Evolutionary conservation across 1,140 invertebrate species (phyloP).

Genomic region (Lethocerus indicus): DNA sequence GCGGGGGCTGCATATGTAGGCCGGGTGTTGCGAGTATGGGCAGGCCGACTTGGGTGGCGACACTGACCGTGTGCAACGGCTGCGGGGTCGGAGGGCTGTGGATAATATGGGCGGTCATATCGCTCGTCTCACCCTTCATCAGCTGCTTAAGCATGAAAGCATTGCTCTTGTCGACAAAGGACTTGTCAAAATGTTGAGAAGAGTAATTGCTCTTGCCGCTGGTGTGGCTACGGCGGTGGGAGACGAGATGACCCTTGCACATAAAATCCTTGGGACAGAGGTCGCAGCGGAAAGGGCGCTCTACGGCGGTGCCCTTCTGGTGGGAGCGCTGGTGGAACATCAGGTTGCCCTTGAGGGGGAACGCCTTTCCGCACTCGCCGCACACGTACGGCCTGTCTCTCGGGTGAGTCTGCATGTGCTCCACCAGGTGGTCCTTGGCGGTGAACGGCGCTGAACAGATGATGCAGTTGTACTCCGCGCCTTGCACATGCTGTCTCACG

Average conservation of each 20-base stretch:
- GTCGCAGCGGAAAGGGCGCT: conserved; percentile 86
- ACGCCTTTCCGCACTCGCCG: conserved; percentile 21
- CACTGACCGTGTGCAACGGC: conserved; percentile 18
- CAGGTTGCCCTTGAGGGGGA: conserved; percentile 22
- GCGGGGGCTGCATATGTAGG: conserved; percentile 19
- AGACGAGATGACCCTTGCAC: conserved; percentile 80
- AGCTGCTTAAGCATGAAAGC: conserved; percentile 30
- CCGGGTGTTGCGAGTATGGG: conserved; percentile 19
- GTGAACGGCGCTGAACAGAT: conserved; percentile 77
- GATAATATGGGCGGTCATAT: conserved; percentile 21
- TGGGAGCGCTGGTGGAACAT: conserved; percentile 77
- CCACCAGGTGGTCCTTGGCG: conserved; percentile 68
- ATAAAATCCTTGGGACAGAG: conserved; percentile 94
- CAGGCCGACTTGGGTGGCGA: conserved; percentile 20
- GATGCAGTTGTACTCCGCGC: conserved; percentile 69
- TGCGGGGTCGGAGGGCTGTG: conserved; percentile 12
- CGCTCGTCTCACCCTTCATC: conserved; percentile 30
- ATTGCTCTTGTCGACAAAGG: conserved; percentile 60
- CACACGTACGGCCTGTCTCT: conserved; percentile 40
- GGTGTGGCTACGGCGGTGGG: conserved; percentile 76
- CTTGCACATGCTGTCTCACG: conserved; percentile 76
- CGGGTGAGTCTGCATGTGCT: conserved; percentile 64
- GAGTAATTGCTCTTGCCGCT: conserved; percentile 60
- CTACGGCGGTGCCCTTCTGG: conserved; percentile 64
- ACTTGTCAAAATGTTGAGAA: conserved; percentile 56